Evolutionary conservation across 2,797 vertebrate genomes (phyloP), one percentile per base, ranked within the genome.

Genomic region (Trichosurus vulpecula): DNA sequence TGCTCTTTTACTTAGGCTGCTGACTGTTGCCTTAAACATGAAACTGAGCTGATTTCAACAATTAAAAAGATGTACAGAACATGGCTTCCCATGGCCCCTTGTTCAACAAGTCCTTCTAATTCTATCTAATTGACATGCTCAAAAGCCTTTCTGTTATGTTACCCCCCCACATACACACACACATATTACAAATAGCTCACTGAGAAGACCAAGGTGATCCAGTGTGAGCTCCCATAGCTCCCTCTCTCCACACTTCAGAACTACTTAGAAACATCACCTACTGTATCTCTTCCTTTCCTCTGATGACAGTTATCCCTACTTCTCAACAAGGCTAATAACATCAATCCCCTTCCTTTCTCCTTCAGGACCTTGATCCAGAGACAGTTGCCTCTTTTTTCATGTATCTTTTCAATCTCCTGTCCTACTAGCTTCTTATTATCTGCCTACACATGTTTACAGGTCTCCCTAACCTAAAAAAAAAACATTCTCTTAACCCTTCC

Each of bases 121-220:
- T 81, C 41, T 81, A 81, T 6, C 22, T 47, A 47, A 47, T 27
- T 41, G n/a, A 66, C 57, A 74, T 22, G n/a, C 19, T 74, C 35
- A 22, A 47, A 81, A 81, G 41, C 0, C 74, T 3, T 81, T 47
- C 8, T 2, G 22, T 12, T 81, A 22, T 41, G n/a, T 47, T 14
- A 3, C 6, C 41, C 22, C 8, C 5, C 30, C 13, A 1, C 14
- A 0, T 35, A 16, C 4, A n/a, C 13, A 16, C 14, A 81, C 22
- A 81, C 10, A 47, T 81, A 81, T 47, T 81, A 81, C 41, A 81
- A 6, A 47, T 25, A 47, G 8, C 41, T 81, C 74, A 81, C 74
- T 81, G n/a, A 81, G 22, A 81, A 81, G 41, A 41, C n/a, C 6
- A 41, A 47, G 74, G 9, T 81, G 41, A 81, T 27, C 41, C 25